Evolutionary conservation across 2,888 invertebrate species (phyloP).

Genomic region (Furcula furcula): DNA sequence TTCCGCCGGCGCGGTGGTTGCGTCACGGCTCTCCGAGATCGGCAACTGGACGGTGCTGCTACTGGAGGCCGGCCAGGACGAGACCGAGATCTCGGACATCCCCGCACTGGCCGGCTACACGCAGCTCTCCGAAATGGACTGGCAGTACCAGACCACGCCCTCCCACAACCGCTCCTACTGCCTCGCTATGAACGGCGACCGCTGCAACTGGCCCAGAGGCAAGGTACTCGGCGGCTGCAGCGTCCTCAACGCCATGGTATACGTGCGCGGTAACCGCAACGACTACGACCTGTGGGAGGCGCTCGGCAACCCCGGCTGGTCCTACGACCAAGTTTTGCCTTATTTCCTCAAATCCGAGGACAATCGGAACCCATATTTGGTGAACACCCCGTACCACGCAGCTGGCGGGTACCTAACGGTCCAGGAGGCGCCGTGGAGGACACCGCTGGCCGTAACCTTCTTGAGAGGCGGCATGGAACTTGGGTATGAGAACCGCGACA

Average conservation of each 20-base stretch:
- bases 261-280: slow-evolving; percentile 92
- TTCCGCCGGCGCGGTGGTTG: slow-evolving; percentile 94
- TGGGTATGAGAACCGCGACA: slow-evolving; percentile 90
- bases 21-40: slow-evolving; percentile 90
- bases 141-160: slow-evolving; percentile 95
- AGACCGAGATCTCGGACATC: slow-evolving; percentile 93
- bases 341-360: slow-evolving; percentile 95
- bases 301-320: slow-evolving; percentile 93
- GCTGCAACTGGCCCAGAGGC: slow-evolving; percentile 96
- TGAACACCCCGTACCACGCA: slow-evolving; percentile 87
- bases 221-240: slow-evolving; percentile 94
- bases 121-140: slow-evolving; percentile 93
- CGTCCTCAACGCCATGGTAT: slow-evolving; percentile 95
- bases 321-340: slow-evolving; percentile 89
- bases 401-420: slow-evolving; percentile 92
- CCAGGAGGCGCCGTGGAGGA: slow-evolving; percentile 92
- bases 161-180: slow-evolving; percentile 90
- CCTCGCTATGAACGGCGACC: slow-evolving; percentile 92
- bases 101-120: slow-evolving; percentile 92
- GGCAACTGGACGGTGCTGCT: slow-evolving; percentile 91
- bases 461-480: slow-evolving; percentile 91
- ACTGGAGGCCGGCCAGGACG: slow-evolving; percentile 93
- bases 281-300: slow-evolving; percentile 95
- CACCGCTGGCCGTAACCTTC: slow-evolving; percentile 91
- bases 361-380: slow-evolving; percentile 91